A percentile compares a stretch with the other conserved stretches of the same genome.
These are phyloP conservation scores for Sylvietta virens DNA, from an alignment of 2,113 vertebrate genomes.

Conservation along the genomic window DNA sequence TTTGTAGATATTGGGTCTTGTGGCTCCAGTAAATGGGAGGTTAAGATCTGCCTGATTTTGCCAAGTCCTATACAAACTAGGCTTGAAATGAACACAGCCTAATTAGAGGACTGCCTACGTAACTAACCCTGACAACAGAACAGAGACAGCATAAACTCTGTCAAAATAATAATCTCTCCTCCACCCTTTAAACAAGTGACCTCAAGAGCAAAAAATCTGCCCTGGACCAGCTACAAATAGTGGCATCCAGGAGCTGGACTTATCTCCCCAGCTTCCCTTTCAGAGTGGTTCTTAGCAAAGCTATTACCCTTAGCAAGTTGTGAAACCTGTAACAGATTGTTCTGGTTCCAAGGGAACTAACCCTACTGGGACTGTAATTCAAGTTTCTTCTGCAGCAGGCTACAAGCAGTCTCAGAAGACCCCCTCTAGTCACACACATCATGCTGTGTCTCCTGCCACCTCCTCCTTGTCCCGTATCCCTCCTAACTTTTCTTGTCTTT, in stretches of 20 bases:
- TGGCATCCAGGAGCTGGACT: not conserved
- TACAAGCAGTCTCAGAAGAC: not conserved
- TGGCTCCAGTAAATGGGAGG: not conserved
- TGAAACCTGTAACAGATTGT: not conserved
- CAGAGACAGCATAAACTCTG: not conserved
- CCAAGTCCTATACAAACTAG: slow-evolving; percentile 9
- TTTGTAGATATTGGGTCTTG: not conserved
- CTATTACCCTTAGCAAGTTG: not conserved
- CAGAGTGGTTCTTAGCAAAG: not conserved
- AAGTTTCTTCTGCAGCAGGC: not conserved
- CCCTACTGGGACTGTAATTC: not conserved
- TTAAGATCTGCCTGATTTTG: not conserved
- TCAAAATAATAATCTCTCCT: not conserved
- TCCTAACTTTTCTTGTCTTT: not conserved
- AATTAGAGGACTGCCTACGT: not conserved
- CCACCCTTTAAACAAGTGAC: slow-evolving; percentile 1
- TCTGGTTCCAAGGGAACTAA: not conserved
- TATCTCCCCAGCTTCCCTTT: not conserved
- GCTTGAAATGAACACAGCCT: not conserved
- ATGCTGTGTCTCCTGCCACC: not conserved
- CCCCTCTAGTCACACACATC: not conserved
- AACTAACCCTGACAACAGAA: slow-evolving; percentile 8
- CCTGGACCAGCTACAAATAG: not conserved
- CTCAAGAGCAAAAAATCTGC: not conserved
- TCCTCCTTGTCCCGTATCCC: not conserved